A percentile compares a stretch with the other conserved stretches of the same genome.
These are phyloP conservation scores for Lordiphosa mommai DNA, from an alignment of 1,140 invertebrate species.

Conservation along the genomic window DNA sequence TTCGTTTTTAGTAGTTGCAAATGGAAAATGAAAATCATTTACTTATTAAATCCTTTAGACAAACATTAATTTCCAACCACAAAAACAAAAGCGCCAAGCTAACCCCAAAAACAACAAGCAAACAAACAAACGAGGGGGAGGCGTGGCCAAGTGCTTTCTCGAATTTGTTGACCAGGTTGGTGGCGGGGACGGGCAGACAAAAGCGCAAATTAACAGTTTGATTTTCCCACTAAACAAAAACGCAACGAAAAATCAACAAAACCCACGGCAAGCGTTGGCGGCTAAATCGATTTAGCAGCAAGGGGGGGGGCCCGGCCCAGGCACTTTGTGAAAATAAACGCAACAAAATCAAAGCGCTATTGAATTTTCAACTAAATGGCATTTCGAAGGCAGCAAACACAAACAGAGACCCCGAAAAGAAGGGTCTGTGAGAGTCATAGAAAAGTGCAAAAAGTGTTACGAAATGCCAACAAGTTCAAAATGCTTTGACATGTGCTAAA, in stretches of 20 bases:
- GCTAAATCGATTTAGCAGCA: conserved; percentile 61
- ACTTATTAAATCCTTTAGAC: conserved; percentile 72
- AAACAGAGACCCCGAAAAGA: conserved; percentile 15
- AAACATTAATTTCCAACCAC: conserved; percentile 71
- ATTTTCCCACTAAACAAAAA: conserved; percentile 71
- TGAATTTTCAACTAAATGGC: conserved; percentile 74
- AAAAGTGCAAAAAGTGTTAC: conserved; percentile 68
- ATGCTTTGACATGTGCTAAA: conserved; percentile 75
- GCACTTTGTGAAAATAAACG: conserved; percentile 73
- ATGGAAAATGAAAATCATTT: conserved; percentile 65
- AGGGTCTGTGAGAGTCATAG: conserved; percentile 41
- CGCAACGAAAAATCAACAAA: conserved; percentile 74
- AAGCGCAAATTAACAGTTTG: conserved; percentile 77
- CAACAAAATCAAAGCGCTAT: conserved; percentile 74
- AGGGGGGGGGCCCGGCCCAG: background rate
- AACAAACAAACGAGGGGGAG: conserved; percentile 35
- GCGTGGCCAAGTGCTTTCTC: conserved; percentile 59
- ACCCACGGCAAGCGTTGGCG: conserved; percentile 19
- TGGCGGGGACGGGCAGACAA: conserved; percentile 42
- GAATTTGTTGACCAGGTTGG: conserved; percentile 23
- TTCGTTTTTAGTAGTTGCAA: conserved; percentile 3
- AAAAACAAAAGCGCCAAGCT: conserved; percentile 55
- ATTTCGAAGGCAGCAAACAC: conserved; percentile 60
- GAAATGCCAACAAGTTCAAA: conserved; percentile 68
- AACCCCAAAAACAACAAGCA: conserved; percentile 44